These are phyloP conservation scores for Percopsis transmontana DNA, from an alignment of 2,113 vertebrate species.

Conservation along the genomic window DNA sequence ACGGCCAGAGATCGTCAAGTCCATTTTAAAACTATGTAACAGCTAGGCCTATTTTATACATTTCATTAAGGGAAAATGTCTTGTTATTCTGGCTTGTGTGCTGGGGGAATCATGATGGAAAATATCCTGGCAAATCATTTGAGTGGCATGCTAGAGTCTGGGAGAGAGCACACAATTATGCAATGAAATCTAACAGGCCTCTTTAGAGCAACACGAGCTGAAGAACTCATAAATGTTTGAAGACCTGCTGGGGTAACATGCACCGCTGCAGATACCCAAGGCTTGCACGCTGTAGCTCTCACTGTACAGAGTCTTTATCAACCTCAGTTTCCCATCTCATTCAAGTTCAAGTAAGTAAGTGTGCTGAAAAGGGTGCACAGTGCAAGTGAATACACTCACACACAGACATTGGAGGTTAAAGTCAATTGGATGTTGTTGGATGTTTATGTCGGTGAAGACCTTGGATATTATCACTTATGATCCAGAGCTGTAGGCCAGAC, in stretches of 20 bases:
- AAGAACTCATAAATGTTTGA: slow-evolving; percentile 76
- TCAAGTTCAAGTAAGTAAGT: slow-evolving; percentile 9
- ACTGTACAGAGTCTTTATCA: slow-evolving; percentile 22
- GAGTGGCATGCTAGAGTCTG: slow-evolving; percentile 53
- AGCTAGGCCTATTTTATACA: no score
- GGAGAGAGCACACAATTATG: slow-evolving; percentile 61
- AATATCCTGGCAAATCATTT: slow-evolving; percentile 63
- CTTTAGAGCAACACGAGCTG: slow-evolving; percentile 67
- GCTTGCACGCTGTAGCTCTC: slow-evolving; percentile 27
- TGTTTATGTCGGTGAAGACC: no score
- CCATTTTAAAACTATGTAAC: no score
- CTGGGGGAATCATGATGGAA: slow-evolving; percentile 51
- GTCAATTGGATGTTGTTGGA: no score
- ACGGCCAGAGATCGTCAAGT: no score
- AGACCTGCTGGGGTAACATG: slow-evolving; percentile 57
- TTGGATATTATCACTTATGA: no score
- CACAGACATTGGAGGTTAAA: neutral
- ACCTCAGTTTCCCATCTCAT: slow-evolving; percentile 33
- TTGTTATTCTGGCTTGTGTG: slow-evolving; percentile 59
- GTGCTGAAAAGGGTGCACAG: neutral
- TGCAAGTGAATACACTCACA: neutral
- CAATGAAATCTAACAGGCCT: slow-evolving; percentile 72
- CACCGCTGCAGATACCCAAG: slow-evolving; percentile 32
- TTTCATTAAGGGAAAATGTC: slow-evolving; percentile 31
- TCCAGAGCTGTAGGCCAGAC: no score